Base-by-base conservation (phyloP, 2,888 invertebrate species). In the Reticulitermes lucifugus region DNA sequence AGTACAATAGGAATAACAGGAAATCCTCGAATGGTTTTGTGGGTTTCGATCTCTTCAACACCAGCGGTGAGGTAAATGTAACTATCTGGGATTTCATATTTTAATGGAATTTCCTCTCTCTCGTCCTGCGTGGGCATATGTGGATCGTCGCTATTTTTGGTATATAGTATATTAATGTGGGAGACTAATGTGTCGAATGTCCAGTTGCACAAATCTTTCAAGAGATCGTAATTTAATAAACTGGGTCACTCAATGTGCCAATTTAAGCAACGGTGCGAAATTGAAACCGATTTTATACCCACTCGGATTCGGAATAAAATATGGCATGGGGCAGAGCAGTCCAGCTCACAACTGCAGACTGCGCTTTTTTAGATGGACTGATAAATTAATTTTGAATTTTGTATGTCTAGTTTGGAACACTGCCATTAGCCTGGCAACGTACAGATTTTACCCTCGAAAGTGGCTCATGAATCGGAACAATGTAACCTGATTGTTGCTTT, bases 361-460 rank as follows among this genome's bases (percentile, higher is more conserved):
- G 75, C 75, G 43, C 75, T 60, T 60, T 75, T 41, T 22, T 9
- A 43, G 77, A 77, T 46, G 77, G 77, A 77, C 51, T 77, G 77
- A 77, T 77, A 77, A 77, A 77, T 77, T 77, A 77, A 77, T 77
- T 77, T 77, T 77, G 77, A 77, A 46, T 77, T 46, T 77, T 77
- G 77, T 77, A 5, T 77, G 46, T 43, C 51, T 46, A 46, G 77
- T 46, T 5, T n/a, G 65, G 65, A 12, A 65, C 25, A 65, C 4
- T 46, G 77, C 77, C 77, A 77, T 77, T 77, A 77, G n/a, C 25
- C 43, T 77, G 77, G 9, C 43, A n/a, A 9, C 77, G 5, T 21
- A 77, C 46, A 51, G 9, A 43, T 51, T 46, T 73, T n/a, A 9
- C 77, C n/a, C n/a, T 25, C 65, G 9, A 65, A 25, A 65, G 65